A percentile compares a stretch with the other conserved stretches of the same genome.
Conservation (phyloP, 2,113 vertebrate species). For the Oostethus manadensis region DNA sequence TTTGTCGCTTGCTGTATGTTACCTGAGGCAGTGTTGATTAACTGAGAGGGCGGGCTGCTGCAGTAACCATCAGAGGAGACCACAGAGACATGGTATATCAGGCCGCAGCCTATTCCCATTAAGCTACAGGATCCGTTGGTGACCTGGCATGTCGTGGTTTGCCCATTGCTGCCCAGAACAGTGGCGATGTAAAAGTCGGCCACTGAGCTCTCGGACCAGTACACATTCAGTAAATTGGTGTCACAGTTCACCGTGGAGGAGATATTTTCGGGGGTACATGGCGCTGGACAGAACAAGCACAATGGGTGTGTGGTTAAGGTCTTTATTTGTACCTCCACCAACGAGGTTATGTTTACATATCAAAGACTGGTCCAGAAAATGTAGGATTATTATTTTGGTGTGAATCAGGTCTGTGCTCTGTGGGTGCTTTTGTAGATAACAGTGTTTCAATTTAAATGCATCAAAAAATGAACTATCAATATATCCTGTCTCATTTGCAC, state of each 20-base stretch:
- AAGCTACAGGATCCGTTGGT: constrained; percentile 57
- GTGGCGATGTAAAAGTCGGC: constrained; percentile 64
- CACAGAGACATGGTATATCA: constrained; percentile 63
- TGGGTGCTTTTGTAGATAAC: too few species aligned
- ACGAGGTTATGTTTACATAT: too few species aligned
- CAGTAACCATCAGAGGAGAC: constrained; percentile 68
- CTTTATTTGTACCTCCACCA: background rate
- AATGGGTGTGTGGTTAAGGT: background rate
- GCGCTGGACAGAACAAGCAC: constrained; percentile 50
- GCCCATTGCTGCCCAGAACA: constrained; percentile 50
- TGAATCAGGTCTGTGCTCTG: too few species aligned
- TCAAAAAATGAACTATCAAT: too few species aligned
- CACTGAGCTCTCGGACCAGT: constrained; percentile 62
- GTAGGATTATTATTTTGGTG: too few species aligned
- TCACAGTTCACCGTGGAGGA: constrained; percentile 49
- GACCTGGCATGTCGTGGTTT: constrained; percentile 59
- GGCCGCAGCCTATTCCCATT: constrained; percentile 61
- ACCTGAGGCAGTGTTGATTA: constrained; percentile 57
- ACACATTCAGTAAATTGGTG: constrained; percentile 46
- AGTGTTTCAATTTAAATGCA: too few species aligned
- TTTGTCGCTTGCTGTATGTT: background rate
- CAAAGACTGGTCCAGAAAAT: too few species aligned
- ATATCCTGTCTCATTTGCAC: too few species aligned
- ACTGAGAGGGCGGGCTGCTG: constrained; percentile 47
- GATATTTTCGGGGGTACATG: constrained; percentile 60